These are phyloP conservation scores for Nycticryphes semicollaris DNA, from an alignment of 2,113 vertebrate species.

Conservation along the genomic window DNA sequence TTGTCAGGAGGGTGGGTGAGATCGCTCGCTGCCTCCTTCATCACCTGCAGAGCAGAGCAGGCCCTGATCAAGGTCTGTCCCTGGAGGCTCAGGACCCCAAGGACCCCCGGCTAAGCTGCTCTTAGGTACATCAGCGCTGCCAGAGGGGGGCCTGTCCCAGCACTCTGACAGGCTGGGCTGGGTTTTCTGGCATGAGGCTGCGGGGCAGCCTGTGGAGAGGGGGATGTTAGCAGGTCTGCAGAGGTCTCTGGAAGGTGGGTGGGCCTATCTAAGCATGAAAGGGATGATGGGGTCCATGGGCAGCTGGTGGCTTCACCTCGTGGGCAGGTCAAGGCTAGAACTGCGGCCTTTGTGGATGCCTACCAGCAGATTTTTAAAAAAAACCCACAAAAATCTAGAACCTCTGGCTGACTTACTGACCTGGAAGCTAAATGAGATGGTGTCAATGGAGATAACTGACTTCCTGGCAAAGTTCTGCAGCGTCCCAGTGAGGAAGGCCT, in stretches of 20 bases:
- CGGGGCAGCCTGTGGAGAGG: not conserved
- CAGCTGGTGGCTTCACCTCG: not conserved
- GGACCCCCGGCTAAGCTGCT: not conserved
- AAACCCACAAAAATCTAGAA: not conserved
- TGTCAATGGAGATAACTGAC: slow-evolving; percentile 82
- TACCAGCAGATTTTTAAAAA: not conserved
- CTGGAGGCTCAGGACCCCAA: not conserved
- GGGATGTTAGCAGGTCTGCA: not conserved
- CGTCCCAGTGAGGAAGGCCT: slow-evolving; percentile 90
- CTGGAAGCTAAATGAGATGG: slow-evolving; percentile 86
- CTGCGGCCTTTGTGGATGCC: not conserved
- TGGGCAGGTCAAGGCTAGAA: not conserved
- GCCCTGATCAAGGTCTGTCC: no score
- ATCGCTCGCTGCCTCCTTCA: slow-evolving; percentile 59
- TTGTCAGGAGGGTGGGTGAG: slow-evolving; percentile 68
- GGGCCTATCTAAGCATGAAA: not conserved
- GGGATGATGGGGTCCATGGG: not conserved
- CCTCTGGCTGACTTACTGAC: slow-evolving; percentile 57
- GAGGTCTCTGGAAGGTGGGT: not conserved
- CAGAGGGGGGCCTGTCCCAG: not conserved
- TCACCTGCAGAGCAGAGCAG: slow-evolving; percentile 69
- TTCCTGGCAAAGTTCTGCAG: slow-evolving; percentile 90
- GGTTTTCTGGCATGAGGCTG: not conserved
- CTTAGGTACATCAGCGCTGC: not conserved
- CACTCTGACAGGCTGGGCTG: not conserved